Evolutionary conservation across 2,113 vertebrate species (phyloP).

Genomic region (Cochlearius cochlearius): DNA sequence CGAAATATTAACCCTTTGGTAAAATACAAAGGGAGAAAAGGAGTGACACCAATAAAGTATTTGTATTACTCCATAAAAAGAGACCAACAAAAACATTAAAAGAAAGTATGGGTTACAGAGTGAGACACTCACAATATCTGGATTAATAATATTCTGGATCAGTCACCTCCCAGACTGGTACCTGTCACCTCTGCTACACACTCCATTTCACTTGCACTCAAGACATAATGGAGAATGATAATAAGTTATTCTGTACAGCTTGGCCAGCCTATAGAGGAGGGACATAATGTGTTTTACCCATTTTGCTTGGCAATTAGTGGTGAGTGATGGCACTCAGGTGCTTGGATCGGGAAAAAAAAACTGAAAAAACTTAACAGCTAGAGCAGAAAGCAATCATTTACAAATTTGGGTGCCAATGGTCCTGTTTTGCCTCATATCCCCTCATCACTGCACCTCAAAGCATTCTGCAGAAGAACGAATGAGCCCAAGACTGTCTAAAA

Average conservation of each 20-base stretch:
- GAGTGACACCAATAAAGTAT: background rate
- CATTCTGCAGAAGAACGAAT: background rate
- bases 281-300: background rate
- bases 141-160: background rate
- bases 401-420: background rate
- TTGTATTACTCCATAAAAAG: background rate
- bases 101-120: background rate
- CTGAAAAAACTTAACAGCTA: background rate
- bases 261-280: background rate
- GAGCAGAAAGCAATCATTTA: background rate
- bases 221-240: background rate
- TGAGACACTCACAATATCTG: background rate
- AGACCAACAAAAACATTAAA: background rate
- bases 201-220: background rate
- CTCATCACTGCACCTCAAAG: background rate
- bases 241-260: background rate
- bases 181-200: background rate
- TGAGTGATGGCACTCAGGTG: background rate
- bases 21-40: background rate
- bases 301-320: background rate
- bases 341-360: background rate
- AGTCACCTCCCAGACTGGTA: background rate
- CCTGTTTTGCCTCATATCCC: background rate
- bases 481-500: background rate
- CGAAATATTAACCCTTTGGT: slow-evolving; percentile 32